Base-by-base conservation (phyloP, 2,113 vertebrate species). In the Machaerirhynchus nigripectus region DNA sequence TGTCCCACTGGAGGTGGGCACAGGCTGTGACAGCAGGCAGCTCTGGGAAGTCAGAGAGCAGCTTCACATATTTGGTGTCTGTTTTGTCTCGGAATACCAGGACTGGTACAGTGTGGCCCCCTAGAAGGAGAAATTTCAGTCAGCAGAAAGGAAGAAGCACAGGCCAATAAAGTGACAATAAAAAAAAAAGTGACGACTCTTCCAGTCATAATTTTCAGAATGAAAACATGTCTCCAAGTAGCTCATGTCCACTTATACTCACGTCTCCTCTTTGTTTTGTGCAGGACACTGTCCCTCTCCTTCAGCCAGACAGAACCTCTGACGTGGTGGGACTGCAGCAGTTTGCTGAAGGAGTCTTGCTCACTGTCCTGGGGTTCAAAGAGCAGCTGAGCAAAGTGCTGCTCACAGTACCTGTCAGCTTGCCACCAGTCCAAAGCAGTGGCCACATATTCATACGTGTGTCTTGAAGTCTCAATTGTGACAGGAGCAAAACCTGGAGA, bases 1-100 rank as follows among this genome's bases (percentile, higher is more conserved):
- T 87, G 94, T 98, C 98, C 98, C 99, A 99, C 97, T 99, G 99
- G 37, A 99, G 94, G n/a, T 98, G 98, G 53, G 97, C 96, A 8
- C 99, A 99, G 59, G 98, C 98, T 1, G 98, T 99, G 73, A 99
- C 84, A 17, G 98, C 98, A 2, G 97, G 68, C 91, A 99, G 92
- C 3, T 95, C 30, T 0, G 98, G 98, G 90, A 99, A 98, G 5
- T 95, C 93, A 14, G 93, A 59, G 56, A 98, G 97, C 93, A 99
- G 93, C 37, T 97, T 98, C 33, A 98, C 98, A 0, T 98, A 98
- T 40, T 97, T 97, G 3, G 98, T 98, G n/a, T 96, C 97, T 3
- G 98, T 98, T 85, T 98, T 98, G 53, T 97, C 97, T 18, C 96
- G 39, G 42, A 99, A 99, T 47, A 97, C 98, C 61, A 99, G 93